phyloP scores from a whole-genome alignment of 2,113 vertebrate species.

The Pyxicephalus adspersus region DNA sequence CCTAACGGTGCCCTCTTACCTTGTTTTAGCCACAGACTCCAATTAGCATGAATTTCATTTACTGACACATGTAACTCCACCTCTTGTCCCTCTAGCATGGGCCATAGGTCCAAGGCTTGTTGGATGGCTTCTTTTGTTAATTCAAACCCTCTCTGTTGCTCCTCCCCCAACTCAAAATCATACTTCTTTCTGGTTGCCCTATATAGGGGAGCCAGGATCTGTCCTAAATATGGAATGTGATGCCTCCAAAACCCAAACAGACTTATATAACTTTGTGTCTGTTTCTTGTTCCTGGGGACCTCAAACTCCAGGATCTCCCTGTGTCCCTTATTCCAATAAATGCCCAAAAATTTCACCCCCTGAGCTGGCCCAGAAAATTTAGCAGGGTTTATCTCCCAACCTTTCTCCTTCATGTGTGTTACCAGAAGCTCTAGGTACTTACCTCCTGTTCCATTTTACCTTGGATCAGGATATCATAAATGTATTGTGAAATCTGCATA shows the following conservation, averaged over 20 bases:
- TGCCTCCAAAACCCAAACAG: conserved; percentile 16
- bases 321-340: neutral
- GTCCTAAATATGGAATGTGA: neutral
- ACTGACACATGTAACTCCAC: too few relatives aligned
- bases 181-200: neutral
- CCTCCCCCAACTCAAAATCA: neutral
- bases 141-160: neutral
- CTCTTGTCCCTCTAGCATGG: too few relatives aligned
- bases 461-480: neutral
- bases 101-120: too few relatives aligned
- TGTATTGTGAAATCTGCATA: neutral
- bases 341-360: neutral
- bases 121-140: too few relatives aligned
- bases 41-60: too few relatives aligned
- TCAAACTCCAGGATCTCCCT: neutral
- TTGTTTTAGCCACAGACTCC: too few relatives aligned
- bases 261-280: neutral
- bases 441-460: neutral
- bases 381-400: conserved; percentile 12
- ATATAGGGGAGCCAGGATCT: neutral
- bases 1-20: too few relatives aligned
- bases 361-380: conserved; percentile 20
- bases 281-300: neutral
- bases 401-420: neutral
- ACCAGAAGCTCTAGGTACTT: neutral